phyloP scores from a whole-genome alignment of 2,888 invertebrate species.

The Byasa hedistus region DNA sequence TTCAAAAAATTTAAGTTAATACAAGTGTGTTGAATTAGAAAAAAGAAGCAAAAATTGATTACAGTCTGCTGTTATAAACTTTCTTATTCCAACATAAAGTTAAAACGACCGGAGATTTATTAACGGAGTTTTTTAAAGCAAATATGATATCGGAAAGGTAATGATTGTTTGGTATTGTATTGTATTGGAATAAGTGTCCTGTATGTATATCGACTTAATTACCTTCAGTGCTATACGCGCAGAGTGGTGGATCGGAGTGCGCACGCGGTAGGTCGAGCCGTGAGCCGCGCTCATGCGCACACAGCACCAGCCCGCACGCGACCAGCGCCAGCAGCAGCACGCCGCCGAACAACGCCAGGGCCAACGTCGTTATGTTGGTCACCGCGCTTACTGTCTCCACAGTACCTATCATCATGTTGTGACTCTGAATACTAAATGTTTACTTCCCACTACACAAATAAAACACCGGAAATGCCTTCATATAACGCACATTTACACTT shows the following conservation, averaged over 20 bases:
- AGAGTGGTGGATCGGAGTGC: conserved; percentile 57
- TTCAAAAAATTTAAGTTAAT: too few relatives aligned
- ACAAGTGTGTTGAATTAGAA: not conserved
- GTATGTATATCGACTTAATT: conserved; percentile 4
- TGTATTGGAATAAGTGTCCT: too few relatives aligned
- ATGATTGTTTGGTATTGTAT: too few relatives aligned
- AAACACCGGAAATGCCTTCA: not conserved
- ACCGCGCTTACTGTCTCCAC: conserved; percentile 53
- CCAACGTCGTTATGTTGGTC: conserved; percentile 62
- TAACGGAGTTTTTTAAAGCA: too few relatives aligned
- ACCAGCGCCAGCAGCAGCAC: conserved; percentile 67
- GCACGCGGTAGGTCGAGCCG: conserved; percentile 49
- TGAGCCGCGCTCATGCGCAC: conserved; percentile 59
- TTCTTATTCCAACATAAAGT: too few relatives aligned
- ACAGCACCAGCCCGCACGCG: conserved; percentile 73
- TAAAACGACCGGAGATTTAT: too few relatives aligned
- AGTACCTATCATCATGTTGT: conserved; percentile 32
- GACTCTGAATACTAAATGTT: not conserved
- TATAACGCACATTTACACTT: too few relatives aligned
- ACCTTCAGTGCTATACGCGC: conserved; percentile 72
- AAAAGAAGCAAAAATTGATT: not conserved
- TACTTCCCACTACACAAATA: not conserved
- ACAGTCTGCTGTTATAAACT: too few relatives aligned
- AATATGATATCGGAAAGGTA: too few relatives aligned
- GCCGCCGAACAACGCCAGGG: conserved; percentile 68